Conservation (phyloP, 2,888 invertebrate genomes). For the Cephus spinipes region DNA sequence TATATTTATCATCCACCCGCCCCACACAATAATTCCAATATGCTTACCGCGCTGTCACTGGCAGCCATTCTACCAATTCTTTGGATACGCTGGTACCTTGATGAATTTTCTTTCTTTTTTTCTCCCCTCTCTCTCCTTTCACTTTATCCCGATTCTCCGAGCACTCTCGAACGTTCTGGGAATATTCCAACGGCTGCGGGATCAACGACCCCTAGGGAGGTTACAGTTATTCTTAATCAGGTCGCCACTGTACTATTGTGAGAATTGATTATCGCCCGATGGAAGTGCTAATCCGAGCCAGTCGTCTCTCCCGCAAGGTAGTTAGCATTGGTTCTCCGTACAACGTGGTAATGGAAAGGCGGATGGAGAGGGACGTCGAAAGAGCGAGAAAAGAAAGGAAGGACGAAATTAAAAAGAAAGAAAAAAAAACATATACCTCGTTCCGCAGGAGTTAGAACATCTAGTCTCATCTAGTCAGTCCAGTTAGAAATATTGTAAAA, state of each 20-base stretch:
- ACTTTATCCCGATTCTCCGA: neutral
- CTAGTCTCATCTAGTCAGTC: neutral
- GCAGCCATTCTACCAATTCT: neutral
- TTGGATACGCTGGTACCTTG: neutral
- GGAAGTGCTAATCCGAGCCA: conserved; percentile 27
- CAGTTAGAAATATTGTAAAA: neutral
- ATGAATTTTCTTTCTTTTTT: neutral
- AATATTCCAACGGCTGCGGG: neutral
- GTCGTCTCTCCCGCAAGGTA: neutral
- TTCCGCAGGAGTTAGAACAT: neutral
- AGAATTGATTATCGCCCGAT: conserved; percentile 29
- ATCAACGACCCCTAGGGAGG: neutral
- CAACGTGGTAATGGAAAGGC: neutral
- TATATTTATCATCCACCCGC: neutral
- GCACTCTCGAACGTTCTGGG: neutral
- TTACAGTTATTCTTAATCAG: conserved; percentile 22
- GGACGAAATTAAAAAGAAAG: neutral
- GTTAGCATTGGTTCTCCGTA: neutral
- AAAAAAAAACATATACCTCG: neutral
- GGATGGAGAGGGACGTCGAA: neutral
- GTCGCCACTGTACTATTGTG: conserved; percentile 11
- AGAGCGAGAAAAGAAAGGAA: neutral
- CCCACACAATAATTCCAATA: neutral
- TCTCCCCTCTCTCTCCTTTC: neutral
- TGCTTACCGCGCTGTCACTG: neutral